Base-by-base conservation (phyloP, 1,140 invertebrate genomes). In the Caenorhabditis latens region DNA sequence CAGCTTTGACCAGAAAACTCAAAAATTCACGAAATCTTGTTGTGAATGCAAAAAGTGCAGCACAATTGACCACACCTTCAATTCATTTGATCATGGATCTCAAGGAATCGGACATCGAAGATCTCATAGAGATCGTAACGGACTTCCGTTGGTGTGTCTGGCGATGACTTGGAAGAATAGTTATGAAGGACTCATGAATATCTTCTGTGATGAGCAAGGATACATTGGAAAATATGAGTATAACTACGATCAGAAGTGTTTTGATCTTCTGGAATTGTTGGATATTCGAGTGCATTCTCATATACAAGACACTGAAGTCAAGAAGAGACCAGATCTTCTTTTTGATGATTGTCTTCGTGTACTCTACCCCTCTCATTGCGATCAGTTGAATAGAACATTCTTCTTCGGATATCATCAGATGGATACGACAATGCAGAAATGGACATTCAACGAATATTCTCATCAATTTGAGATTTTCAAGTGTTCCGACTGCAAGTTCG, bases 41-140 rank as follows among this genome's bases (percentile, higher is more conserved):
- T 61, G 57, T n/a, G 4, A 61, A 21, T 61, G 57, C 57, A 24
- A 61, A 9, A 24, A 24, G n/a, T 61, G 57, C 57, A 21, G 4
- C 9, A n/a, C 16, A 21, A 61, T 61, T 24, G 19, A 61, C 19
- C 21, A 61, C 21, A 21, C 57, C 9, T 9, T n/a, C 2, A 61
- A 24, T n/a, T 5, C n/a, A 9, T 61, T 61, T n/a, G n/a, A n/a
- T 1, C 21, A 21, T n/a, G 57, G 57, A 61, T n/a, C 57, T n/a
- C 57, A 61, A 24, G 57, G 57, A 61, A 61, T 61, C 21, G 57
- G 57, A 61, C 21, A 61, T 21, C 57, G n/a, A 61, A 61, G 57
- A n/a, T n/a, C 57, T 61, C 57, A 61, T 9, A 16, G 57, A 21
- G 57, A 61, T 21, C 14, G 21, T 14, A 61, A 61, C 21, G 14